A percentile compares a stretch with the other conserved stretches of the same genome.
Evolutionary conservation across 2,888 invertebrate genomes (phyloP).

Genomic region (Hydrotaea diabolus): DNA sequence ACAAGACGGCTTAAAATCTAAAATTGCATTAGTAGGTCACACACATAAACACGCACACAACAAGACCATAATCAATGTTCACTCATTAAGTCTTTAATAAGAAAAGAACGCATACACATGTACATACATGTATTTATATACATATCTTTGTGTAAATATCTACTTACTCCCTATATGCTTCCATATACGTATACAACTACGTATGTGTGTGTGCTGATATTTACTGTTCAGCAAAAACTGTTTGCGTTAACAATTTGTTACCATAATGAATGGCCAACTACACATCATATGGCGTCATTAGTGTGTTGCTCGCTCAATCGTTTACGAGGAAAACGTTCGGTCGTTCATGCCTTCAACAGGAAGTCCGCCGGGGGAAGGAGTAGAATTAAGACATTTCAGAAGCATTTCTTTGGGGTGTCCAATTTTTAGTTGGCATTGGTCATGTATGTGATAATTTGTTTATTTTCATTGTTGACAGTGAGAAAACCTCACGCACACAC

Average conservation of each 20-base stretch:
- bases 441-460: constrained; percentile 66
- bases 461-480: constrained; percentile 63
- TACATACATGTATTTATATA: background rate
- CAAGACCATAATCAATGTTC: constrained; percentile 11
- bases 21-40: constrained; percentile 31
- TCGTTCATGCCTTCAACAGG: too few species aligned
- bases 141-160: constrained; percentile 47
- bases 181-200: background rate
- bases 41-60: too few species aligned
- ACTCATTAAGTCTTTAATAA: constrained; percentile 15
- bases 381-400: background rate
- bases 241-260: constrained; percentile 66
- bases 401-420: constrained; percentile 40
- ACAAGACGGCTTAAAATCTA: background rate
- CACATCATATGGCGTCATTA: constrained; percentile 63
- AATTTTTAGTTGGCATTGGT: constrained; percentile 61
- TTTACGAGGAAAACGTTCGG: background rate
- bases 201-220: constrained; percentile 9
- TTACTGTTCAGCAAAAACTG: constrained; percentile 42
- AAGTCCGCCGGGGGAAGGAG: background rate
- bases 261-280: constrained; percentile 66
- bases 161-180: constrained; percentile 52
- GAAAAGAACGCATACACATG: background rate
- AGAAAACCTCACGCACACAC: constrained; percentile 23
- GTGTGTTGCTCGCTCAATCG: background rate